Conservation (phyloP, 2,888 invertebrate genomes). For the Helicoverpa assulta region DNA sequence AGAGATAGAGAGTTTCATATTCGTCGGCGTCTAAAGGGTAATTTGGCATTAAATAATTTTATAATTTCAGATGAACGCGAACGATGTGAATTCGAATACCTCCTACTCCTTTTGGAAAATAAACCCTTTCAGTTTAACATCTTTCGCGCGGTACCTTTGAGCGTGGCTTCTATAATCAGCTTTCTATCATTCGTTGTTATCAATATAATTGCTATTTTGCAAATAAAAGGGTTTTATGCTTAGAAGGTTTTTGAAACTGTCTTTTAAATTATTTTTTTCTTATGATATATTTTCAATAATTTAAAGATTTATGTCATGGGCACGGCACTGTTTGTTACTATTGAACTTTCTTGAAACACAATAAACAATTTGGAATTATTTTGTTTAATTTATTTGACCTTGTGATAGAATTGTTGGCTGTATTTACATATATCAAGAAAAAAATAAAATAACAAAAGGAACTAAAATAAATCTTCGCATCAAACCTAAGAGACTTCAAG, state of each 20-base stretch:
- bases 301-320: too few species aligned
- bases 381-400: background rate
- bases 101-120: background rate
- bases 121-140: background rate
- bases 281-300: too few species aligned
- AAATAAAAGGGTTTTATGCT: background rate
- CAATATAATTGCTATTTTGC: conserved; percentile 4
- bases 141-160: background rate
- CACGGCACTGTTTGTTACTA: background rate
- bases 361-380: background rate
- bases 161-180: background rate
- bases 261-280: too few species aligned
- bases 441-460: background rate
- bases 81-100: background rate
- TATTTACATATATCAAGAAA: too few species aligned
- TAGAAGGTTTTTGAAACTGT: background rate
- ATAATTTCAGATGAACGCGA: conserved; percentile 11
- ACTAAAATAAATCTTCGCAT: background rate
- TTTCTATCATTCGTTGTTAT: background rate
- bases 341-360: background rate
- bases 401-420: too few species aligned
- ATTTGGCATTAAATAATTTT: too few species aligned
- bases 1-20: too few species aligned
- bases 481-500: background rate
- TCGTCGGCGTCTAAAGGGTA: too few species aligned